These are phyloP conservation scores for Phoebastria nigripes DNA, from an alignment of 2,797 vertebrate species.

Conservation along the genomic window DNA sequence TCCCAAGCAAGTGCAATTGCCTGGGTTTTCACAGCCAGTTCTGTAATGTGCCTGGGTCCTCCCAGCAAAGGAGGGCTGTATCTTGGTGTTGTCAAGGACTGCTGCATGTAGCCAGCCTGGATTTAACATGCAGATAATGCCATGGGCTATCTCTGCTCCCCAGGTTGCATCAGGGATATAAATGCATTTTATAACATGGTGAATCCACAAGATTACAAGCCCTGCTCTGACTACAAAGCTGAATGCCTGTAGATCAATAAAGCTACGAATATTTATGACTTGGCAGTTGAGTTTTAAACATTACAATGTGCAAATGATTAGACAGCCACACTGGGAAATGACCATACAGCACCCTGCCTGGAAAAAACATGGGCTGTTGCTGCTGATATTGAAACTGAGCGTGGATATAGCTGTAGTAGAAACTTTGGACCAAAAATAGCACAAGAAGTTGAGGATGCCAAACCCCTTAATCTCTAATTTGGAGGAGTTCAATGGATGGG, in stretches of 20 bases:
- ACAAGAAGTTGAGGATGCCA: neutral
- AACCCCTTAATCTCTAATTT: neutral
- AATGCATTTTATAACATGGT: constrained; percentile 1
- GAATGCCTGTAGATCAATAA: constrained; percentile 38
- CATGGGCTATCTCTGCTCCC: constrained; percentile 28
- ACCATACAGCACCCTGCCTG: neutral
- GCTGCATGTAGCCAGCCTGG: neutral
- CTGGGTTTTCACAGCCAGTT: neutral
- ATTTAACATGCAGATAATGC: constrained; percentile 32
- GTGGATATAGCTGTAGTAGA: neutral
- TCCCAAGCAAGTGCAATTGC: neutral
- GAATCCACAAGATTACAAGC: constrained; percentile 41
- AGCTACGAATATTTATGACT: constrained; percentile 45
- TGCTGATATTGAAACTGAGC: neutral
- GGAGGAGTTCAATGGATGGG: neutral
- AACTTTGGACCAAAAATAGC: neutral
- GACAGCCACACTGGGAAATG: constrained; percentile 2
- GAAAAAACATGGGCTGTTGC: neutral
- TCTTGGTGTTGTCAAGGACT: neutral
- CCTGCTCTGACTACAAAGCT: constrained; percentile 50
- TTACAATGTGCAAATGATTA: constrained; percentile 47
- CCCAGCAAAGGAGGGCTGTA: neutral
- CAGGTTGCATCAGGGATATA: constrained; percentile 15
- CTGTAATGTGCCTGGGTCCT: neutral
- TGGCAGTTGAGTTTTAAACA: constrained; percentile 40